These are phyloP conservation scores for Archips crataeganus DNA, from an alignment of 2,888 invertebrate species.

Conservation along the genomic window DNA sequence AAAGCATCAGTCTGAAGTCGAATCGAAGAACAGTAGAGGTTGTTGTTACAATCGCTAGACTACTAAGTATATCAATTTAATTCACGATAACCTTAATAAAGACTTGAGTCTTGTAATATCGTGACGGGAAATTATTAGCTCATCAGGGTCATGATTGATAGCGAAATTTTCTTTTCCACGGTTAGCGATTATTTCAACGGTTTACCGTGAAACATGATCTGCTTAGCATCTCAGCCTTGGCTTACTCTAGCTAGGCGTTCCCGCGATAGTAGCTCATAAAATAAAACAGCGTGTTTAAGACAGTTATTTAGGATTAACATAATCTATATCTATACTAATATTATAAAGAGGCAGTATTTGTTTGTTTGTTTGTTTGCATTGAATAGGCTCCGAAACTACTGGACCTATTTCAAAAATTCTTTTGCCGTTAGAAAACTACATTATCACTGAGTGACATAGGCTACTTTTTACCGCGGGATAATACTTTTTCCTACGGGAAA, in stretches of 20 bases:
- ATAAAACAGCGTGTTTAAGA: constrained; percentile 52
- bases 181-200: constrained; percentile 31
- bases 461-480: no score
- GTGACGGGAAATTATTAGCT: constrained; percentile 44
- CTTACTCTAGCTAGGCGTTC: constrained; percentile 66
- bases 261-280: constrained; percentile 61
- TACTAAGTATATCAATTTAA: constrained; percentile 25
- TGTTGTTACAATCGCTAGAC: constrained; percentile 6
- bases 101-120: constrained; percentile 32
- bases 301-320: constrained; percentile 44
- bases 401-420: no score
- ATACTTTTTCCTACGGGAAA: no score
- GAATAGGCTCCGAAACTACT: no score
- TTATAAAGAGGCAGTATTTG: no score
- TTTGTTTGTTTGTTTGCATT: no score
- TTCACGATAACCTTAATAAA: constrained; percentile 44
- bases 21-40: constrained; percentile 16
- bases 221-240: constrained; percentile 73
- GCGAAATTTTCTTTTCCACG: constrained; percentile 35
- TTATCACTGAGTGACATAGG: no score
- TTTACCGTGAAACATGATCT: constrained; percentile 69
- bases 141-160: constrained; percentile 37
- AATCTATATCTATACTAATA: no score
- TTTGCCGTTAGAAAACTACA: no score
- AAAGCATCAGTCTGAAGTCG: constrained; percentile 16